phyloP scores from a whole-genome alignment of 2,888 invertebrate genomes.

The Cryptocephalus moraei region DNA sequence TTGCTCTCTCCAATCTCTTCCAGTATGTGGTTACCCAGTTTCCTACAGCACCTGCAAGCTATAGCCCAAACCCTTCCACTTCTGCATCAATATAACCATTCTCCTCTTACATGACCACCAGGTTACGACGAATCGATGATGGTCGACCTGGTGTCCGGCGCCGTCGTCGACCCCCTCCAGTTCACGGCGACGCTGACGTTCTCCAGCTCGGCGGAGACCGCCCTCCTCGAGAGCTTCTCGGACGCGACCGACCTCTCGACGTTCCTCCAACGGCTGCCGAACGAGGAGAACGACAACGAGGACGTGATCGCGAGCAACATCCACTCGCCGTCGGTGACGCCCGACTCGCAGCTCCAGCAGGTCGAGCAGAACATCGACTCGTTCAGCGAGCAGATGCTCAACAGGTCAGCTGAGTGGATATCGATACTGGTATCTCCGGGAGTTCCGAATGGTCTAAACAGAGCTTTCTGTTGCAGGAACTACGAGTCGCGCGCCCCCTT shows the following conservation, averaged over 20 bases:
- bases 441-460: neutral
- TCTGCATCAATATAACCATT: too few relatives aligned
- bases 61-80: too few relatives aligned
- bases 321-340: conserved; percentile 63
- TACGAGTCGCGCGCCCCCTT: conserved; percentile 29
- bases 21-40: too few relatives aligned
- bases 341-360: conserved; percentile 46
- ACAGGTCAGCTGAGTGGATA: conserved; percentile 10
- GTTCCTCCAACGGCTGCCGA: conserved; percentile 61
- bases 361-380: conserved; percentile 54
- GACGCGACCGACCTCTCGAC: conserved; percentile 70
- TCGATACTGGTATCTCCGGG: neutral
- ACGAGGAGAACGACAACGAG: conserved; percentile 47
- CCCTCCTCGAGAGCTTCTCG: conserved; percentile 64
- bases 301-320: conserved; percentile 55
- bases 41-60: too few relatives aligned
- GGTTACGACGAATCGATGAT: conserved; percentile 63
- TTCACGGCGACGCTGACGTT: conserved; percentile 75
- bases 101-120: conserved; percentile 14
- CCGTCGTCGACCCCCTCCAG: conserved; percentile 70
- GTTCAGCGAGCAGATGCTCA: conserved; percentile 64
- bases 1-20: too few relatives aligned
- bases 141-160: conserved; percentile 68
- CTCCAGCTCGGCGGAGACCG: conserved; percentile 65
- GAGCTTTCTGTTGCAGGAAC: conserved; percentile 17